A percentile compares a stretch with the other conserved stretches of the same genome.
These are phyloP conservation scores for Onychostruthus taczanowskii DNA, from an alignment of 2,113 vertebrate species.

Conservation along the genomic window DNA sequence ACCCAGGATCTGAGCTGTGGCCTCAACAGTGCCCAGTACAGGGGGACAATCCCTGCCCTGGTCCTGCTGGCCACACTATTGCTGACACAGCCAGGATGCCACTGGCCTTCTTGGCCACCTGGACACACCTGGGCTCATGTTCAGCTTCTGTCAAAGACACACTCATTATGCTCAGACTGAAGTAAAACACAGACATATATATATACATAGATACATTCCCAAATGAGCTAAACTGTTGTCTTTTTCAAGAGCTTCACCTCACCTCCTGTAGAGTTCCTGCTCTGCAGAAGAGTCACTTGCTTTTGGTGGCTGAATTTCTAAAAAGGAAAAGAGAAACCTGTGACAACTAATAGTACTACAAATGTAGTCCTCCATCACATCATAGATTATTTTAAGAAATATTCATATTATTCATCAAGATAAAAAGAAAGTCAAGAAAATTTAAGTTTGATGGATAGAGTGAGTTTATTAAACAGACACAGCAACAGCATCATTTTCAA, in stretches of 20 bases:
- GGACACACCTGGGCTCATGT: neutral
- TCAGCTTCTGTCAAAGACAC: neutral
- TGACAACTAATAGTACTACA: neutral
- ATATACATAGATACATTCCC: neutral
- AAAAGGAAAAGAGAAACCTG: neutral
- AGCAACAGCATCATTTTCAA: neutral
- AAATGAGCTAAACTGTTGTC: neutral
- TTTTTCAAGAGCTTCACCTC: neutral
- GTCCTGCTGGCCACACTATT: neutral
- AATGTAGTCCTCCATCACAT: neutral
- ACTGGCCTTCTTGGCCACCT: neutral
- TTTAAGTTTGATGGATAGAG: neutral
- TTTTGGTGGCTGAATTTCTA: slow-evolving; percentile 48
- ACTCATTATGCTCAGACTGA: neutral
- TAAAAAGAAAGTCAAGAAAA: neutral
- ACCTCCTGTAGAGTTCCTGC: slow-evolving; percentile 85
- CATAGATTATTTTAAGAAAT: neutral
- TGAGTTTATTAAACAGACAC: neutral
- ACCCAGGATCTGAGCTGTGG: neutral
- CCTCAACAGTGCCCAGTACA: neutral
- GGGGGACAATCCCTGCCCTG: neutral
- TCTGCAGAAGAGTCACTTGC: slow-evolving; percentile 57
- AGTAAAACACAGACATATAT: neutral
- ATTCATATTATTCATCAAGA: neutral
- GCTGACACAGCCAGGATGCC: neutral